Conservation (phyloP, 2,888 invertebrate species). For the Hemaris fuciformis region DNA sequence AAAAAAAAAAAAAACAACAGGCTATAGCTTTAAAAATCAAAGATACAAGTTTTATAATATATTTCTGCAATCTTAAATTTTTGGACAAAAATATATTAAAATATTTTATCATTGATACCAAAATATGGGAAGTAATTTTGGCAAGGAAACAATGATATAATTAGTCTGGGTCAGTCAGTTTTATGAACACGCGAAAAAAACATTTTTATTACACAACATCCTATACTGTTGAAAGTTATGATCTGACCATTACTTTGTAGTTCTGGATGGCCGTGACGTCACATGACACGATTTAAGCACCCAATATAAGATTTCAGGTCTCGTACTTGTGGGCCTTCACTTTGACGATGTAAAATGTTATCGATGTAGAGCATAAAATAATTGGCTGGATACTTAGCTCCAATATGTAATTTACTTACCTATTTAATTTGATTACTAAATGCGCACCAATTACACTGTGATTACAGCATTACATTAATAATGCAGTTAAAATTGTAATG, state of each 20-base stretch:
- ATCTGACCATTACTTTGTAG: not conserved
- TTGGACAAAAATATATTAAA: not conserved
- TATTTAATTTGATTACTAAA: slow-evolving; percentile 6
- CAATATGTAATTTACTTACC: not conserved
- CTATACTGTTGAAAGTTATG: not conserved
- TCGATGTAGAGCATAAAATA: not conserved
- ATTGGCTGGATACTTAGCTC: not conserved
- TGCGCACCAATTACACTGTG: not conserved
- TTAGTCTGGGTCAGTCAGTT: not conserved
- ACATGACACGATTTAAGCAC: not conserved
- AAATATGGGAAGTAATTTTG: not conserved
- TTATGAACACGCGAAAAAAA: not conserved
- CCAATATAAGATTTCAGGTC: not conserved
- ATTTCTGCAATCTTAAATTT: not conserved
- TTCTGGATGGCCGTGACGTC: not conserved
- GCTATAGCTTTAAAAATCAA: no score
- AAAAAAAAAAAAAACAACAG: no score
- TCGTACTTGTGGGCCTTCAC: not conserved
- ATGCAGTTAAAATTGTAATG: slow-evolving; percentile 2
- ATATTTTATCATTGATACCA: not conserved
- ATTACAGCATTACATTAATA: not conserved
- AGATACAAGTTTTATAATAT: not conserved
- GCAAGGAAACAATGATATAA: not conserved
- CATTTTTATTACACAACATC: not conserved
- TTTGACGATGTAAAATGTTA: not conserved